phyloP scores from a whole-genome alignment of 2,113 vertebrate genomes.

The Dromiciops gliroides region DNA sequence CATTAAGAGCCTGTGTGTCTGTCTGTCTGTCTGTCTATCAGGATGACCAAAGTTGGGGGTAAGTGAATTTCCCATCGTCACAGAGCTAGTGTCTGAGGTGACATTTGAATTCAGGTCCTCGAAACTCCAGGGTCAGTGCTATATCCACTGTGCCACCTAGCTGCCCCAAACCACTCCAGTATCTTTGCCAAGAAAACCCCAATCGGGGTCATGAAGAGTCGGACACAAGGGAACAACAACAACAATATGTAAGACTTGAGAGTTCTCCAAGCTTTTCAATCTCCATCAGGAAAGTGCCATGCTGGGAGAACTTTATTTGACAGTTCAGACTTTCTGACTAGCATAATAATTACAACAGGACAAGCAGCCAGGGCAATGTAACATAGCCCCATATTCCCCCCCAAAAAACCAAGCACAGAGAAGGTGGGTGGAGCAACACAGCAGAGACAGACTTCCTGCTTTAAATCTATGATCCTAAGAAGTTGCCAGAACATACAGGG shows the following conservation, averaged over 20 bases:
- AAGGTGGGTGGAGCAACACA: background rate
- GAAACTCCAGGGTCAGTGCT: too few relatives aligned
- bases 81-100: too few relatives aligned
- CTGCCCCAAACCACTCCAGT: background rate
- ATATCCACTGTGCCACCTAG: too few relatives aligned
- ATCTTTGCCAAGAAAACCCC: background rate
- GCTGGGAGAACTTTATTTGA: slow-evolving; percentile 43
- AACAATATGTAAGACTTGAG: background rate
- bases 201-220: background rate
- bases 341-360: background rate
- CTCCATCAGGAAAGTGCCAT: slow-evolving; percentile 61
- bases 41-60: too few relatives aligned
- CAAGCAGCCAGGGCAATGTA: background rate
- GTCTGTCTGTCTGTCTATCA: too few relatives aligned
- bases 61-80: too few relatives aligned
- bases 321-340: slow-evolving; percentile 36
- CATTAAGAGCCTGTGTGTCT: slow-evolving; percentile 46
- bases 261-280: slow-evolving; percentile 27
- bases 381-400: background rate
- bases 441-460: background rate
- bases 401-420: background rate
- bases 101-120: too few relatives aligned
- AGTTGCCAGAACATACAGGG: slow-evolving; percentile 36
- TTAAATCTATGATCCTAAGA: background rate
- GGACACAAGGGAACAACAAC: background rate